These are phyloP conservation scores for Artemia sinica DNA, from an alignment of 2,888 invertebrate species.

Conservation along the genomic window DNA sequence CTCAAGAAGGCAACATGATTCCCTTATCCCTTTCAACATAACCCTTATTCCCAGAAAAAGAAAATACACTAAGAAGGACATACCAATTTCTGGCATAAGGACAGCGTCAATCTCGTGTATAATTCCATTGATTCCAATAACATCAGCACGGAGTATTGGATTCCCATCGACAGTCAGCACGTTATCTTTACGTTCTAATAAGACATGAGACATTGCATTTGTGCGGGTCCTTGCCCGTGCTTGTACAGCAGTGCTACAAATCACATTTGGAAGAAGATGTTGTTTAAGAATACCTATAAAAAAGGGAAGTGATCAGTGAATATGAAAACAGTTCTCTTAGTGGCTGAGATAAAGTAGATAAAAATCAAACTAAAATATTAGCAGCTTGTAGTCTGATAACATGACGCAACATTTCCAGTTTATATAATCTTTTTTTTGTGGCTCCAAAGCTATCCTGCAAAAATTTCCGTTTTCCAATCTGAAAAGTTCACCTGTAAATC, in stretches of 20 bases:
- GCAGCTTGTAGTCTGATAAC: neutral
- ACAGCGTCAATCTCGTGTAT: slow-evolving; percentile 48
- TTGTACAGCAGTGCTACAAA: slow-evolving; percentile 45
- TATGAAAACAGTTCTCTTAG: no score
- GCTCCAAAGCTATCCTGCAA: no score
- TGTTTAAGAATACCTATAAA: slow-evolving; percentile 44
- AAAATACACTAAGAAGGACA: slow-evolving; percentile 17
- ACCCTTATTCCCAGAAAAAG: slow-evolving; percentile 5
- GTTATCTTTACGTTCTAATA: slow-evolving; percentile 36
- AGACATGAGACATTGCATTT: slow-evolving; percentile 36
- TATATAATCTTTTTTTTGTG: no score
- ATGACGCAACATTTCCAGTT: no score
- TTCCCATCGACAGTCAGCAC: slow-evolving; percentile 40
- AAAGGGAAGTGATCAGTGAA: no score
- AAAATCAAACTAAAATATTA: no score
- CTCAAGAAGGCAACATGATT: neutral
- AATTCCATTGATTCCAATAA: slow-evolving; percentile 52
- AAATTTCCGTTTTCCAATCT: no score
- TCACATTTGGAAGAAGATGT: slow-evolving; percentile 47
- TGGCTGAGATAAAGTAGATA: neutral
- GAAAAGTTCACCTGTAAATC: no score
- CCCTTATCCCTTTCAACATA: slow-evolving; percentile 5
- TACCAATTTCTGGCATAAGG: slow-evolving; percentile 44
- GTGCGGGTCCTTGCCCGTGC: slow-evolving; percentile 38
- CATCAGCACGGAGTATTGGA: slow-evolving; percentile 28